Percentiles rank a stretch among this genome's conserved stretches.
Evolutionary conservation across 2,113 vertebrate species (phyloP).

Genomic region (Sinocyclocheilus anophthalmus): DNA sequence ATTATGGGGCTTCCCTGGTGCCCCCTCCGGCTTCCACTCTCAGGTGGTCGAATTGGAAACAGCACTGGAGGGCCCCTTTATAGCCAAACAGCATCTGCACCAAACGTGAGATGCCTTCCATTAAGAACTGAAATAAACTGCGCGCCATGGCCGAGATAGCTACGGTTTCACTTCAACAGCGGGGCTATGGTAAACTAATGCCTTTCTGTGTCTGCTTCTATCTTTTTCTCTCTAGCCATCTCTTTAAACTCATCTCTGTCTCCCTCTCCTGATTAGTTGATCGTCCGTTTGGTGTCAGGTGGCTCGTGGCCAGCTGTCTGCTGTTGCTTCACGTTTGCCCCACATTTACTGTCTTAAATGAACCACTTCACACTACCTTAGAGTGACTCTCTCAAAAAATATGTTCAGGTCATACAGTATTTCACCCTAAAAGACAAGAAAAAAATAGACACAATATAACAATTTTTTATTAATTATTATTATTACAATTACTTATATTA

Average conservation of each 20-base stretch:
- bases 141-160: constrained; percentile 8
- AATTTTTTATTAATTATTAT: too few relatives aligned
- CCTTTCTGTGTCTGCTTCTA: background rate
- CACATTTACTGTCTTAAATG: constrained; percentile 48
- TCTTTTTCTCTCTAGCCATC: constrained; percentile 18
- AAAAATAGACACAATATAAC: too few relatives aligned
- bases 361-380: background rate
- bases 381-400: background rate
- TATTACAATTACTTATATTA: background rate
- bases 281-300: constrained; percentile 67
- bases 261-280: background rate
- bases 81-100: constrained; percentile 72
- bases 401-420: background rate
- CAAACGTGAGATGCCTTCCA: constrained; percentile 64
- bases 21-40: constrained; percentile 32
- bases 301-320: constrained; percentile 76
- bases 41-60: constrained; percentile 55
- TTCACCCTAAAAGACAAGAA: too few relatives aligned
- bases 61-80: constrained; percentile 70
- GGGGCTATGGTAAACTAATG: constrained; percentile 37
- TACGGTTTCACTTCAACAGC: constrained; percentile 50
- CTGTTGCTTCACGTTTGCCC: constrained; percentile 65
- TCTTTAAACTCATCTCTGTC: constrained; percentile 21
- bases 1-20: constrained; percentile 72
- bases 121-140: constrained; percentile 36